These are phyloP conservation scores for Zoanthus sansibaricus DNA, from an alignment of 92 coral and sea anemone species.

Conservation along the genomic window DNA sequence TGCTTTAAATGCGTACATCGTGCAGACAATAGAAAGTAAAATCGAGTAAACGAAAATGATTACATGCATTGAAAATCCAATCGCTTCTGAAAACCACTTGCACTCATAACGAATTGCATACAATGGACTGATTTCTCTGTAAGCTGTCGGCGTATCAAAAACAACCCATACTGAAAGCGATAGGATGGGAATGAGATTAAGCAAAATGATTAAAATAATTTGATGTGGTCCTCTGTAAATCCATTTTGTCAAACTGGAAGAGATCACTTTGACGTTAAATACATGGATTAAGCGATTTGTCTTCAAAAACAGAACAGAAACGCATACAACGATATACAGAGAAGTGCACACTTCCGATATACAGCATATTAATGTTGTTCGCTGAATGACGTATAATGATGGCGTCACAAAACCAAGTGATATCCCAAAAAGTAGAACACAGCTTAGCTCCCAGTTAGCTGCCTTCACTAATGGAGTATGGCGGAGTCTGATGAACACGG, in stretches of 20 bases:
- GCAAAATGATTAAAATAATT: slow-evolving; percentile 49
- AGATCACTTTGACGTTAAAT: slow-evolving; percentile 60
- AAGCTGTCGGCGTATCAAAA: slow-evolving; percentile 66
- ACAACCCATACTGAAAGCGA: slow-evolving; percentile 51
- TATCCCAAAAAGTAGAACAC: slow-evolving; percentile 65
- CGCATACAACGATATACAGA: slow-evolving; percentile 60
- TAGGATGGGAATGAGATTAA: slow-evolving; percentile 63
- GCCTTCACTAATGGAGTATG: slow-evolving; percentile 78
- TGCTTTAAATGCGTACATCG: slow-evolving; percentile 84
- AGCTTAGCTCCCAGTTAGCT: slow-evolving; percentile 71
- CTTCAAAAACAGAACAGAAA: slow-evolving; percentile 76
- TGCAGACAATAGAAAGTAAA: slow-evolving; percentile 56
- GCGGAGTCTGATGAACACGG: slow-evolving; percentile 57
- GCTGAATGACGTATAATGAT: slow-evolving; percentile 51
- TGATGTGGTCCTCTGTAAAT: slow-evolving; percentile 61
- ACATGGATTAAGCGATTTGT: slow-evolving; percentile 77
- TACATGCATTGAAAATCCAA: slow-evolving; percentile 48
- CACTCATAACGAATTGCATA: slow-evolving; percentile 55
- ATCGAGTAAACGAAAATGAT: slow-evolving; percentile 56
- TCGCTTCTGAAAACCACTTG: background rate
- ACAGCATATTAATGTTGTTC: slow-evolving; percentile 56
- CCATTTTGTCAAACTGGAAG: slow-evolving; percentile 52
- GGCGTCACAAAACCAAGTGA: slow-evolving; percentile 62
- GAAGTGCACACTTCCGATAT: slow-evolving; percentile 46
- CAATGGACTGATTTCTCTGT: slow-evolving; percentile 53